Evolutionary conservation across 1,140 invertebrate species (phyloP), one percentile per base, ranked within the genome.

Genomic region (Prorops nasuta): DNA sequence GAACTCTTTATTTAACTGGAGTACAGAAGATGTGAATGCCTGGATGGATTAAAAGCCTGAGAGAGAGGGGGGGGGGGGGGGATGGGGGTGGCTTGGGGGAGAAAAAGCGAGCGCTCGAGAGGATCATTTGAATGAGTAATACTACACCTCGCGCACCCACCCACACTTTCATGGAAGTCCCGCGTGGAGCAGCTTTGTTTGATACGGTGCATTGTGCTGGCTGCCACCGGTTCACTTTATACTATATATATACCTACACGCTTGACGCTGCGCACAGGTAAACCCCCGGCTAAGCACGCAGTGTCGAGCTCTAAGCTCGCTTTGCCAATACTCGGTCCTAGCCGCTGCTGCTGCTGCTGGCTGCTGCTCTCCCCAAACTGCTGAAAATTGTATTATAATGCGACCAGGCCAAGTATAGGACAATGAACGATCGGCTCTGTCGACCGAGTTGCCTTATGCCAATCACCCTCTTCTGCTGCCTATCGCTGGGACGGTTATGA

Each of bases 51-150:
- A 74, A 74, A 75, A 74, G 68, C 72, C 51, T 64, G 61, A 56
- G 58, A 49, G 53, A 58, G 34, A 44, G 19, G 52, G 56, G 44
- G 50, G 56, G 42, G 56, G 37, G 18, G 24, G 37, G 49, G 31
- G 35, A 44, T 47, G 40, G 20, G 20, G 35, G 24, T 17, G 32
- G 20, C 32, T 9, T 22, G 46, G 1, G 34, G 17, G 32, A 45
- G 40, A 37, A 15, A n/a, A n/a, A 39, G 18, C 34, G 24, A 46
- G 51, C 47, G 50, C 40, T 48, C 55, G 63, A 70, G 69, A 74
- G 70, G 65, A 77, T 74, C 69, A 74, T 77, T 76, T 77, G 76
- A 78, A 78, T 78, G 74, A 76, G 76, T 76, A 78, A 78, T 77
- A 76, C 74, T 78, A 78, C 74, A 78, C 76, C 71, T 74, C 69